Percentiles rank a stretch among this genome's conserved stretches.
Conservation (phyloP, 2,888 invertebrate species). For the Pyrrhosoma nymphula region DNA sequence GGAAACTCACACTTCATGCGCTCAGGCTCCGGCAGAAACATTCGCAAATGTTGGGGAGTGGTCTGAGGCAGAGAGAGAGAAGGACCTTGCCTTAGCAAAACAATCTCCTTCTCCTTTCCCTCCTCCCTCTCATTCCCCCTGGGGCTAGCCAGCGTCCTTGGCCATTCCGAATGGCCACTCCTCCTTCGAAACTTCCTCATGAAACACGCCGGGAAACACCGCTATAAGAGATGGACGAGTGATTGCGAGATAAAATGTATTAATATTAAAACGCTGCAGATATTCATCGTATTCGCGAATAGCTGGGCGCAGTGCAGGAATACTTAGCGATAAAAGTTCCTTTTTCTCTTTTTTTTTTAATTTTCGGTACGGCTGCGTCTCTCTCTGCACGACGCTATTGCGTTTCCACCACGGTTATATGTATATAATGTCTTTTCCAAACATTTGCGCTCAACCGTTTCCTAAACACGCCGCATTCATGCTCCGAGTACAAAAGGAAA, state of each 20-base stretch:
- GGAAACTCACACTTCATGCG: background rate
- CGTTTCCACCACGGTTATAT: background rate
- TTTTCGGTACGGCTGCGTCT: background rate
- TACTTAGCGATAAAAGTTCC: background rate
- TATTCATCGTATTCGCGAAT: background rate
- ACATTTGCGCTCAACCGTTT: background rate
- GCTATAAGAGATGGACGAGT: background rate
- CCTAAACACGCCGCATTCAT: background rate
- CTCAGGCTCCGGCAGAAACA: background rate
- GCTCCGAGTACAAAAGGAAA: background rate
- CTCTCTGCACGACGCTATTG: background rate
- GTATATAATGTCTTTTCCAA: background rate
- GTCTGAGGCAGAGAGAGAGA: background rate
- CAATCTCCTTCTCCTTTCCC: background rate
- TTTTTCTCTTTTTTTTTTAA: background rate
- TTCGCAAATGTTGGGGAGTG: slow-evolving; percentile 26
- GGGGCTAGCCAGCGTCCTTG: slow-evolving; percentile 51
- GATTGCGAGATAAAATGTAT: background rate
- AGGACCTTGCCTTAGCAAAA: slow-evolving; percentile 41
- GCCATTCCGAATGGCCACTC: slow-evolving; percentile 39
- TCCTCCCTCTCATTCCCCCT: background rate
- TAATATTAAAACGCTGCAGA: slow-evolving; percentile 22
- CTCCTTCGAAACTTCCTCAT: slow-evolving; percentile 31
- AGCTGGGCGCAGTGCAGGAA: background rate
- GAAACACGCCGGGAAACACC: background rate